Base-by-base conservation (phyloP, 37 sponge, comb jelly and placozoan species). In the Mnemiopsis leidyi region DNA sequence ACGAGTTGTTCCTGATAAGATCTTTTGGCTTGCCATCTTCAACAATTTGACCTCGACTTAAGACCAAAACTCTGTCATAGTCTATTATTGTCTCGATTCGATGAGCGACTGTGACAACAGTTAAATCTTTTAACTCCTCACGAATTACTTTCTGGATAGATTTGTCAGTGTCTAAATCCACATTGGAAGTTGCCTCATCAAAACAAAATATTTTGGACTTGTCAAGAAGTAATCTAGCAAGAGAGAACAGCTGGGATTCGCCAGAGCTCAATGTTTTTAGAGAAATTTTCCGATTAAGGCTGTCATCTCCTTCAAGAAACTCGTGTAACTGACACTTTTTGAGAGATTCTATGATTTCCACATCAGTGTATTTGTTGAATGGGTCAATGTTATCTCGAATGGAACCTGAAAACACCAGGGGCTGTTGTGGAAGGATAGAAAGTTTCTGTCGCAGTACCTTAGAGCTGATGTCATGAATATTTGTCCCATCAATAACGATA, bases 141-240 rank as follows among this genome's bases (percentile, higher is more conserved):
- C 92, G 32, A 21, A 99, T 93, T 20, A 97, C 95, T 61, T 93
- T 30, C 88, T 97, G 96, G 23, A 97, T 97, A 26, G 67, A 92
- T 28, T 76, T 67, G 69, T 96, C 96, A 38, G 99, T 99, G 16
- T 94, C 93, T 38, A 93, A 67, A 93, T 99, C 99, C 0, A 99
- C 95, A 69, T 95, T 99, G 30, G 99, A 96, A 18, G 99, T 99
- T 24, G 97, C 99, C 83, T 99, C 99, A 93, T 99, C 99, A 68
- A 90, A 33, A 90, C 69, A 93, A 35, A 82, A 28, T 32, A 96
- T 94, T 93, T 94, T 94, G 24, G 97, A 92, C 28, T 69, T 82
- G 0, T 94, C 96, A 25, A 99, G 92, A 33, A 99, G 93, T 16
- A 97, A 97, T 36, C 99, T 82, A 5, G 97, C 97, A 37, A 99